Evolutionary conservation across 92 coral and sea anemone genomes (phyloP).

Genomic region (Plumapathes pennacea): DNA sequence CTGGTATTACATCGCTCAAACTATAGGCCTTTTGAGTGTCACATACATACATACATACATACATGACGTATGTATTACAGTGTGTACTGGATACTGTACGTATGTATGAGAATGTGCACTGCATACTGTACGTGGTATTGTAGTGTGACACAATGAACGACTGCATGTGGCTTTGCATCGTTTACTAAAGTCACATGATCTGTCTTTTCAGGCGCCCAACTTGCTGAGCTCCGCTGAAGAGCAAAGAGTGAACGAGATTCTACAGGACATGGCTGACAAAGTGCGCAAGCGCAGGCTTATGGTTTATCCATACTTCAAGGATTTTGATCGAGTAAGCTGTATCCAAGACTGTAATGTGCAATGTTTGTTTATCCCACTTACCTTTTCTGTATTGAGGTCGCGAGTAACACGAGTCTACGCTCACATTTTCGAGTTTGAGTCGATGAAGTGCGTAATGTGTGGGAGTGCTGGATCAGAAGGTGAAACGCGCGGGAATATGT

Average conservation of each 20-base stretch:
- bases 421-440: too few species aligned
- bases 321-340: slow-evolving; percentile 85
- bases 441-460: too few species aligned
- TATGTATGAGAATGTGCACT: not conserved
- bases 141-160: not conserved
- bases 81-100: not conserved
- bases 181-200: not conserved
- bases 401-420: too few species aligned
- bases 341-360: too few species aligned
- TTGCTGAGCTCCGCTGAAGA: slow-evolving; percentile 76
- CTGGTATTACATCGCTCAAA: too few species aligned
- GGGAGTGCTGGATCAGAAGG: too few species aligned
- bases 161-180: not conserved
- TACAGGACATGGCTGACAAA: slow-evolving; percentile 73
- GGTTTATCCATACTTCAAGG: slow-evolving; percentile 98
- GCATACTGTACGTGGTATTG: not conserved
- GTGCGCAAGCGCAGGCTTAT: slow-evolving; percentile 92
- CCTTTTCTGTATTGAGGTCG: too few species aligned
- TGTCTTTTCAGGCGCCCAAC: slow-evolving; percentile 79
- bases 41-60: not conserved
- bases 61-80: too few species aligned
- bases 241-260: slow-evolving; percentile 68
- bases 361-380: too few species aligned
- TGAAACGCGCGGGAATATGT: too few species aligned
- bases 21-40: too few species aligned